phyloP scores from a whole-genome alignment of 1,140 invertebrate species.

The Leptonema lineaticorne region DNA sequence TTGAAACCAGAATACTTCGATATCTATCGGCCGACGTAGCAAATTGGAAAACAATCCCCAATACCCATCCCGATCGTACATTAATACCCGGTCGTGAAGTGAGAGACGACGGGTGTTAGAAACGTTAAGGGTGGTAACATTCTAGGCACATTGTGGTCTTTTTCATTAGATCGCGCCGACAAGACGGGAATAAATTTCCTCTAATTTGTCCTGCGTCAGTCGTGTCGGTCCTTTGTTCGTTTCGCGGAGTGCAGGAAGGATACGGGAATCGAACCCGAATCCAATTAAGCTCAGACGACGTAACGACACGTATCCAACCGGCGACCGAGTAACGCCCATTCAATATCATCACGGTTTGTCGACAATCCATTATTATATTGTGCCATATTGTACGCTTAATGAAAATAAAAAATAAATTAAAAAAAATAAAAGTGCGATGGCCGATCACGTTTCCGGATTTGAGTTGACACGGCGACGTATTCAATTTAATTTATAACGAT shows the following conservation, averaged over 20 bases:
- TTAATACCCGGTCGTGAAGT: background rate
- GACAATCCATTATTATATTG: too few relatives aligned
- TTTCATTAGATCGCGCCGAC: slow-evolving; percentile 37
- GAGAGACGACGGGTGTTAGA: background rate
- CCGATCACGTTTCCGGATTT: too few relatives aligned
- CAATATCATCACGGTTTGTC: background rate
- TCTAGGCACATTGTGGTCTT: slow-evolving; percentile 35
- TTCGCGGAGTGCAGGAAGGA: slow-evolving; percentile 3
- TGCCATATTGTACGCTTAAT: too few relatives aligned
- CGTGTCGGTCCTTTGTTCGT: slow-evolving; percentile 19
- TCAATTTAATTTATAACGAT: too few relatives aligned
- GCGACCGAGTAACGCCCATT: background rate
- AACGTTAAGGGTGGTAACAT: background rate
- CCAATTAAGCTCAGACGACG: slow-evolving; percentile 18
- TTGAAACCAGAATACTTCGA: slow-evolving; percentile 34
- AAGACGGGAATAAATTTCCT: slow-evolving; percentile 42
- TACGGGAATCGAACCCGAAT: slow-evolving; percentile 9
- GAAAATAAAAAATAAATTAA: too few relatives aligned
- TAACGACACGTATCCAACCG: background rate
- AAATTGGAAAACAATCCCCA: slow-evolving; percentile 41
- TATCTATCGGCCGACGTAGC: slow-evolving; percentile 33
- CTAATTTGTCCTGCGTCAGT: slow-evolving; percentile 38
- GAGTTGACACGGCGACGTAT: too few relatives aligned
- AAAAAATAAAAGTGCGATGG: too few relatives aligned
- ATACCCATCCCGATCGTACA: background rate